Base-by-base conservation (phyloP, 2,113 vertebrate genomes). In the Pelusios castaneus region DNA sequence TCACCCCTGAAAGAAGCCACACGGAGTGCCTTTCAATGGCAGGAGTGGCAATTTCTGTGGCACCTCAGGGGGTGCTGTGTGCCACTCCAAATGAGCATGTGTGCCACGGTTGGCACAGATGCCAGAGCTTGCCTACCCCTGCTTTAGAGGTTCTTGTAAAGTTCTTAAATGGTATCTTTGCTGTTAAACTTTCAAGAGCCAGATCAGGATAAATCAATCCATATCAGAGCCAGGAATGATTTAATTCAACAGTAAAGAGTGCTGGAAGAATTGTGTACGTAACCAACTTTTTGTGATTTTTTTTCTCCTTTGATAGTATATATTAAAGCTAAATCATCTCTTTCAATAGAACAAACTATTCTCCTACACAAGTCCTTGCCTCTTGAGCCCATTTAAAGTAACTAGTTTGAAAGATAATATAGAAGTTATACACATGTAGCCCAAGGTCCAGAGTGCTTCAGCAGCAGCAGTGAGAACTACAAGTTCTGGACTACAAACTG, bases 151-250 rank as follows among this genome's bases (percentile, higher is more conserved):
- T 75, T 70, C 80, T 83, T 89, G 54, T 52, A 63, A 75, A 56
- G 43, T 43, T 63, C 60, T n/a, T 84, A 47, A 47, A 43, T 41
- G 14, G 8, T 54, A 78, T 78, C 89, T 47, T 70, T 10, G 43
- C 89, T 91, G 56, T 83, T 86, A 95, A 80, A 91, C 52, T 54
- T n/a, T 80, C 73, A 95, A 75, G 60, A 91, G 49, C 52, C 80
- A 77, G 19, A 31, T 38, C 85, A 89, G 86, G n/a, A 22, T 54
- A 89, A 86, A 83, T 80, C 58, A 83, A 52, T 83, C 5, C 43
- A 84, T 87, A 91, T 77, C 75, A 84, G 81, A 91, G 63, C 38
- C 63, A 1, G 0, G 13, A 43, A 31, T 27, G 24, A 60, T 78
- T 93, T 89, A 87, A 84, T n/a, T 89, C 14, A 84, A 43, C 11